Base-by-base conservation (phyloP, 2,888 invertebrate genomes). In the Drosophila tripunctata region DNA sequence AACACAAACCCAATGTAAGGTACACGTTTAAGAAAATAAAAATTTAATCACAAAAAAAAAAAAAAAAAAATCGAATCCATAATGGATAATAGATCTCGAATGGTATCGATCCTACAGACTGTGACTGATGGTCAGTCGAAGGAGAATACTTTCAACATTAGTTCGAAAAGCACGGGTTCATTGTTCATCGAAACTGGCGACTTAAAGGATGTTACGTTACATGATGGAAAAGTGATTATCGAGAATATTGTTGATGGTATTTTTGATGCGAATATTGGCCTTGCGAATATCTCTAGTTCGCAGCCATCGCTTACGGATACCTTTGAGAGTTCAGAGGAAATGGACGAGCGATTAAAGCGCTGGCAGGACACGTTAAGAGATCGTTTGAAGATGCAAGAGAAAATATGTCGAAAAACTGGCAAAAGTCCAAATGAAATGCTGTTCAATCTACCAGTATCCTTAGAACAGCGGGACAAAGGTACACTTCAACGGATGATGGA, bases 401-500 rank as follows among this genome's bases (percentile, higher is more conserved):
- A 62, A 47, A 90, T 89, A 12, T 27, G 12, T 4, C 35, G 27
- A 0, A 66, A 65, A 21, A 74, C 68, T 0, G 84, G 82, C 0
- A 87, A 86, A 7, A 51, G 14, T 0, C 68, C 74, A 1, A 27
- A 67, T 0, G 78, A 81, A 40, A 76, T 90, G 67, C 68, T 89
- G 1, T 78, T 81, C 41, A 90, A 89, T 75, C 62, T 75, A n/a
- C 58, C 73, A 4, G 33, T 60, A 2, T 78, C 84, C 0, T 50
- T 86, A 2, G 86, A 84, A 7, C 81, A 81, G 6, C 77, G 84
- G 1, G 82, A 90, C 24, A 88, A 79, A 10, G 78, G 79, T 43
- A 88, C 75, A 2, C 60, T 90, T 0, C 66, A 75, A 21, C 83
- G 84, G 1, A 17, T 89, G 1, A 51, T 90, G 58, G 88, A 90